Conservation (phyloP, 2,888 invertebrate species). For the Agonum fuliginosum region DNA sequence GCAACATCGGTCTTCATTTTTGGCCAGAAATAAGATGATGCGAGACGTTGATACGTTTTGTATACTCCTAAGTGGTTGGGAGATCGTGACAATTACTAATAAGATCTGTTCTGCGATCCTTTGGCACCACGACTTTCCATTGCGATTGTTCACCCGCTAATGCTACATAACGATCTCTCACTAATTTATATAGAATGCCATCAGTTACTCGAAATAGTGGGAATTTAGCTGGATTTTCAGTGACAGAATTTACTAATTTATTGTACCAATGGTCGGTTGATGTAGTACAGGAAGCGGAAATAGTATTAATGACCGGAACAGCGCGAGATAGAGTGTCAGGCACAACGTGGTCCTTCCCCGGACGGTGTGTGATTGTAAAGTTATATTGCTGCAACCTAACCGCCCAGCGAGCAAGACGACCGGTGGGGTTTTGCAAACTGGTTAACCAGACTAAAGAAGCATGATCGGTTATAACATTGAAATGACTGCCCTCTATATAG, state of each 20-base stretch:
- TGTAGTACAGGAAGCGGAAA: too few species aligned
- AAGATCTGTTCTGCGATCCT: constrained; percentile 36
- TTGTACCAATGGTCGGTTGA: background rate
- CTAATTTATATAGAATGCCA: background rate
- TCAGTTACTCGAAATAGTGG: background rate
- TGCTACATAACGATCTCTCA: background rate
- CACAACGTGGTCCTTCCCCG: background rate
- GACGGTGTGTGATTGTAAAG: background rate
- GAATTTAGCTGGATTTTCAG: background rate
- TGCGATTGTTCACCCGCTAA: background rate
- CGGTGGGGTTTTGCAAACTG: too few species aligned
- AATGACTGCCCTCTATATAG: too few species aligned
- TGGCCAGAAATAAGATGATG: too few species aligned
- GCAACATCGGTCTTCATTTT: too few species aligned
- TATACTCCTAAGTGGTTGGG: too few species aligned
- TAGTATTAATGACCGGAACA: background rate
- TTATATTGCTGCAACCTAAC: too few species aligned
- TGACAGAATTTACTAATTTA: background rate
- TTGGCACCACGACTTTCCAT: constrained; percentile 62
- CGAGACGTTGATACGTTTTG: too few species aligned
- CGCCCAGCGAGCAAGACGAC: too few species aligned
- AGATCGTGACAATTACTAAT: constrained; percentile 64
- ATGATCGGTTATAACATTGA: too few species aligned
- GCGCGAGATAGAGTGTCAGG: background rate
- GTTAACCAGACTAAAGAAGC: too few species aligned